Conservation (phyloP, 2,888 invertebrate genomes). For the Morinoia aosen region DNA sequence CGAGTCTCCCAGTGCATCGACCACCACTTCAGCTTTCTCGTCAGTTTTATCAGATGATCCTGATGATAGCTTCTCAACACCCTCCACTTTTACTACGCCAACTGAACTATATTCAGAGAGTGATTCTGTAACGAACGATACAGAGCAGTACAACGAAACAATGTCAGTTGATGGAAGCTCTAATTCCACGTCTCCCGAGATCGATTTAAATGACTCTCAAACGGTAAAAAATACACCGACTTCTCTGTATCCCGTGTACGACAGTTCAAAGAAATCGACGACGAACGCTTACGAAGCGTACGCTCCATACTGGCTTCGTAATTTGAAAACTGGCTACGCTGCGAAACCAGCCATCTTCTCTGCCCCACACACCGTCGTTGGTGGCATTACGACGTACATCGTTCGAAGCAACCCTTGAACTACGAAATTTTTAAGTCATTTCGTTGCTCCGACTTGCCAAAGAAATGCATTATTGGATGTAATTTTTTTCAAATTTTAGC, state of each 20-base stretch:
- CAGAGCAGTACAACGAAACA: background rate
- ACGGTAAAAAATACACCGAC: background rate
- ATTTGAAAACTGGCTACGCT: background rate
- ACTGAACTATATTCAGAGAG: background rate
- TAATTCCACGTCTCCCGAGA: background rate
- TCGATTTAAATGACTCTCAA: background rate
- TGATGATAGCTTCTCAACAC: background rate
- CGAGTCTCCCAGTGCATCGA: background rate
- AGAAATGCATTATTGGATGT: no score
- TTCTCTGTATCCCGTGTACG: background rate
- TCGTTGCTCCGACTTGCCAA: background rate
- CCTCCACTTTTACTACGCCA: background rate
- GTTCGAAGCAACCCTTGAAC: background rate
- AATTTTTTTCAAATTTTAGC: no score
- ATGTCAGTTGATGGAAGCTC: background rate
- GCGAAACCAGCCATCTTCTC: background rate
- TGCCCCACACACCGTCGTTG: background rate
- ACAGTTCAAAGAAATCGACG: background rate
- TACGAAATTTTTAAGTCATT: background rate
- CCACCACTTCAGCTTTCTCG: background rate
- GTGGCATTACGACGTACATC: slow-evolving; percentile 25
- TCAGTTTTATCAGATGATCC: background rate
- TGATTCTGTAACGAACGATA: background rate
- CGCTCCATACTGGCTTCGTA: slow-evolving; percentile 25
- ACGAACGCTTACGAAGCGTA: background rate